These are phyloP conservation scores for Ceratina japonica DNA, from an alignment of 1,140 invertebrate genomes.

Conservation along the genomic window DNA sequence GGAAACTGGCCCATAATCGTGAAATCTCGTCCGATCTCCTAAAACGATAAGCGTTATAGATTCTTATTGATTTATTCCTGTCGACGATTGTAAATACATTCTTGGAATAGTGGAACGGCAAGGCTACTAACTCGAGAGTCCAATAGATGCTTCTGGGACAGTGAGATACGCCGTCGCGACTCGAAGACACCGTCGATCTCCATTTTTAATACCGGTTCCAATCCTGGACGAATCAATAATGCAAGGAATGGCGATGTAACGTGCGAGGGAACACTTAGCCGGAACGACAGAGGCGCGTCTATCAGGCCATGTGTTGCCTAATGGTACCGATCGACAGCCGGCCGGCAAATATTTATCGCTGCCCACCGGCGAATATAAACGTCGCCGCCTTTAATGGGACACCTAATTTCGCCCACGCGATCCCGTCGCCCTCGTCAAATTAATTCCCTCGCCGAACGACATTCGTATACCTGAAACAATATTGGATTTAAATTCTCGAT, in stretches of 20 bases:
- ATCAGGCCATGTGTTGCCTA: constrained; percentile 65
- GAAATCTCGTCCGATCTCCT: background rate
- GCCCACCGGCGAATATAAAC: constrained; percentile 54
- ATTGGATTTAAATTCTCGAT: too few relatives aligned
- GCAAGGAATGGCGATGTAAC: constrained; percentile 59
- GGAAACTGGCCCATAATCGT: background rate
- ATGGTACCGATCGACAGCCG: constrained; percentile 63
- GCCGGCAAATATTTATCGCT: constrained; percentile 61
- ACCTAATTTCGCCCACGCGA: constrained; percentile 48
- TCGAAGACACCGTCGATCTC: background rate
- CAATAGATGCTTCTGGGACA: background rate
- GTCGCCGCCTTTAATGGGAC: constrained; percentile 50
- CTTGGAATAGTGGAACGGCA: background rate
- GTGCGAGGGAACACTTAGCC: constrained; percentile 65
- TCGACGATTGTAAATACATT: background rate
- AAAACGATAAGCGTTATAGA: background rate
- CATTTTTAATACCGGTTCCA: constrained; percentile 5
- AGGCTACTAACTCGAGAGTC: too few relatives aligned
- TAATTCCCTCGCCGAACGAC: constrained; percentile 20
- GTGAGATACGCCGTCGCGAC: background rate
- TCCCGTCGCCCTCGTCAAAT: constrained; percentile 19
- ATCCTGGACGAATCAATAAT: constrained; percentile 51
- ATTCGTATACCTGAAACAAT: constrained; percentile 19
- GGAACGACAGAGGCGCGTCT: constrained; percentile 45
- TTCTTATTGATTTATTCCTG: background rate